These are phyloP conservation scores for Fratercula arctica DNA, from an alignment of 2,797 vertebrate species.

Conservation along the genomic window DNA sequence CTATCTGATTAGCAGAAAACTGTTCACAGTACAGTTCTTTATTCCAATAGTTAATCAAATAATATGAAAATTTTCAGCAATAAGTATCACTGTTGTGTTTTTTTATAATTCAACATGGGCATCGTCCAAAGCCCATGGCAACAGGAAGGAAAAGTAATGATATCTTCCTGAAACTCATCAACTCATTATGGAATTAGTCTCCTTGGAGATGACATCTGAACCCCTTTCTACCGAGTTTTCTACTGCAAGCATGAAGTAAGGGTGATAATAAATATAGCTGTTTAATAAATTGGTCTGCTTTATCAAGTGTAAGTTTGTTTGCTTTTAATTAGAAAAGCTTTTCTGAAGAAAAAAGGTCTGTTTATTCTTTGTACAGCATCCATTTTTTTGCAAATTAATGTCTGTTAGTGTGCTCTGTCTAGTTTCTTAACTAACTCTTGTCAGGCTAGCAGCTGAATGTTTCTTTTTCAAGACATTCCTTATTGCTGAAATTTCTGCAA, in stretches of 20 bases:
- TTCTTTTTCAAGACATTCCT: background rate
- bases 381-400: background rate
- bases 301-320: conserved; percentile 35
- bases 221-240: background rate
- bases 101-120: background rate
- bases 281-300: background rate
- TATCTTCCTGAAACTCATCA: conserved; percentile 27
- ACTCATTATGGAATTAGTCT: conserved; percentile 26
- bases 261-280: background rate
- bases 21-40: background rate
- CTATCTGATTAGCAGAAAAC: background rate
- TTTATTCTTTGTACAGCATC: background rate
- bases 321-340: conserved; percentile 43
- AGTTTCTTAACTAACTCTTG: background rate
- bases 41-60: background rate
- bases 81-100: background rate
- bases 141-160: conserved; percentile 16
- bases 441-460: background rate
- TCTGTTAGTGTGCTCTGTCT: background rate
- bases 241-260: background rate
- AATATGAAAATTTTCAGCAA: background rate
- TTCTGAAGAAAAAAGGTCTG: background rate
- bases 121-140: conserved; percentile 17
- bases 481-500: background rate
- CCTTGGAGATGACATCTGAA: conserved; percentile 42